A percentile compares a stretch with the other conserved stretches of the same genome.
These are phyloP conservation scores for Crossaster papposus DNA, from an alignment of 53 echinoderm and acorn worm genomes.

Conservation along the genomic window DNA sequence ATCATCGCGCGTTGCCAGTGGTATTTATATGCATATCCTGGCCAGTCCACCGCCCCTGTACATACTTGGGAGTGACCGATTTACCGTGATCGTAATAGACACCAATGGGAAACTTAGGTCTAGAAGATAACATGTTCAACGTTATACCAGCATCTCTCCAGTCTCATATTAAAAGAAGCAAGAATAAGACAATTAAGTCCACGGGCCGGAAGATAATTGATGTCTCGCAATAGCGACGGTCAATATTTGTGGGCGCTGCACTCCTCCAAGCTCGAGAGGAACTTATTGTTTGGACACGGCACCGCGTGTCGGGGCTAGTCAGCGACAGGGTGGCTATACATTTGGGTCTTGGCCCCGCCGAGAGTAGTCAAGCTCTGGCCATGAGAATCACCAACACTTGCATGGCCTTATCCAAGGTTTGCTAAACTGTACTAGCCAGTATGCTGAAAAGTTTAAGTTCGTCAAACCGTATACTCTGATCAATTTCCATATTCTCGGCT, in stretches of 20 bases:
- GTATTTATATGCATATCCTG: neutral
- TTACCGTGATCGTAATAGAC: neutral
- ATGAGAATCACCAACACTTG: neutral
- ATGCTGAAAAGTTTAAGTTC: too few relatives aligned
- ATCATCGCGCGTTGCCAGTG: neutral
- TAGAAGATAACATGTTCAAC: too few relatives aligned
- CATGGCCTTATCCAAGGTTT: too few relatives aligned
- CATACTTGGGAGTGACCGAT: neutral
- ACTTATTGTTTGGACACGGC: conserved; percentile 9
- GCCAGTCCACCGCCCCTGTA: neutral
- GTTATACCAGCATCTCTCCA: neutral
- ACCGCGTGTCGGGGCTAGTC: neutral
- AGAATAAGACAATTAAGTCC: neutral
- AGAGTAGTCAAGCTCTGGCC: too few relatives aligned
- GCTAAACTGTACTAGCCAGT: too few relatives aligned
- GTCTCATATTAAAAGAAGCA: neutral
- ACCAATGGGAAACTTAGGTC: conserved; percentile 10
- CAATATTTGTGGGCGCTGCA: conserved; percentile 30
- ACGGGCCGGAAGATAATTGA: neutral
- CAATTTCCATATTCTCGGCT: too few relatives aligned
- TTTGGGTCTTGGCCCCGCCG: neutral
- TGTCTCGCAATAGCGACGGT: conserved; percentile 24
- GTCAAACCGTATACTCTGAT: too few relatives aligned
- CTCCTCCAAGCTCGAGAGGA: neutral
- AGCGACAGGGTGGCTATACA: neutral